Percentiles rank a stretch among this genome's conserved stretches.
These are phyloP conservation scores for Drosophila lowei DNA, from an alignment of 1,140 invertebrate species.

Conservation along the genomic window DNA sequence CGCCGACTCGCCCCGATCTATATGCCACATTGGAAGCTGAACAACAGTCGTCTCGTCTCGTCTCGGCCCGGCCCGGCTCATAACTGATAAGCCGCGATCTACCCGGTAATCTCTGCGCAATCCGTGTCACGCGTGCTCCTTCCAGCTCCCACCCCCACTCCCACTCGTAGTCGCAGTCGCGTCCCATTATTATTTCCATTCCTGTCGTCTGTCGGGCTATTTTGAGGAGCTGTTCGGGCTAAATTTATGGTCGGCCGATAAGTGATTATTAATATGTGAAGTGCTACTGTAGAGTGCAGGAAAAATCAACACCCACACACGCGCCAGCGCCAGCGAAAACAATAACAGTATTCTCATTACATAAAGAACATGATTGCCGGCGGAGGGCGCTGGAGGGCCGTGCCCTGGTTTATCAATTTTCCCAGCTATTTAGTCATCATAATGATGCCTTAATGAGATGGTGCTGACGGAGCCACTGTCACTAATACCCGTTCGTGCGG, in stretches of 20 bases:
- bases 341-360: slow-evolving; percentile 67
- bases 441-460: slow-evolving; percentile 68
- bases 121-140: slow-evolving; percentile 38
- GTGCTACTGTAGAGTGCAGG: slow-evolving; percentile 32
- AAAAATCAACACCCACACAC: slow-evolving; percentile 56
- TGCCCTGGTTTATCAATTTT: slow-evolving; percentile 66
- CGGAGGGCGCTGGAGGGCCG: slow-evolving; percentile 22
- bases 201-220: slow-evolving; percentile 25
- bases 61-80: not conserved
- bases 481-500: slow-evolving; percentile 48
- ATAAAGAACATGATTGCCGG: slow-evolving; percentile 27
- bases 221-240: slow-evolving; percentile 48
- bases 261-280: slow-evolving; percentile 55
- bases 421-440: slow-evolving; percentile 61
- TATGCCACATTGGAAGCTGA: slow-evolving; percentile 39
- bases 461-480: slow-evolving; percentile 33
- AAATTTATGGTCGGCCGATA: slow-evolving; percentile 51
- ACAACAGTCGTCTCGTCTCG: not conserved
- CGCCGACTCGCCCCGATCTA: slow-evolving; percentile 5
- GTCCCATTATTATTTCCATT: slow-evolving; percentile 20
- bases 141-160: slow-evolving; percentile 7
- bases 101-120: slow-evolving; percentile 38
- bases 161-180: slow-evolving; percentile 9
- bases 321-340: slow-evolving; percentile 58
- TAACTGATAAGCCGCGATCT: slow-evolving; percentile 47